These are phyloP conservation scores for Tetraodon nigroviridis DNA, from an alignment of 2,113 vertebrate genomes.

Conservation along the genomic window DNA sequence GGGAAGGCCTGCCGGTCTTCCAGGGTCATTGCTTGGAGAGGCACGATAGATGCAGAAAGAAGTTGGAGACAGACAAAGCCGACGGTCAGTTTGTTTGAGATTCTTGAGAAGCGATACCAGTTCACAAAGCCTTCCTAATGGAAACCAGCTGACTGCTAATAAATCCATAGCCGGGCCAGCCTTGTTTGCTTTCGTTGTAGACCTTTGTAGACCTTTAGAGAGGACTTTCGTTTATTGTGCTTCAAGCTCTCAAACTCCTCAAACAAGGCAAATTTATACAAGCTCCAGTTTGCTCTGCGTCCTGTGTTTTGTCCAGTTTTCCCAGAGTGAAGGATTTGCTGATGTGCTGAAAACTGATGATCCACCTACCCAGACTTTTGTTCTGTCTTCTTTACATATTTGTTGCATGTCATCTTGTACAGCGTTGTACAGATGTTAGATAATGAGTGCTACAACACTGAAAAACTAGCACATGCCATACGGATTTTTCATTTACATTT, in stretches of 20 bases:
- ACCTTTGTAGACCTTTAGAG: conserved; percentile 53
- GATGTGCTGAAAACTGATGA: conserved; percentile 28
- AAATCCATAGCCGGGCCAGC: conserved; percentile 45
- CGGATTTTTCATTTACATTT: too few species aligned
- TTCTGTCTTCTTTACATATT: conserved; percentile 18
- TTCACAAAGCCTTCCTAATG: conserved; percentile 72
- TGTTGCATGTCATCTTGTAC: background rate
- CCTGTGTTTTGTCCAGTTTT: conserved; percentile 43
- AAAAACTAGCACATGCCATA: too few species aligned
- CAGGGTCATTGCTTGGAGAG: conserved; percentile 40
- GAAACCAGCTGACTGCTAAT: conserved; percentile 68
- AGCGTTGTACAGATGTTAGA: too few species aligned
- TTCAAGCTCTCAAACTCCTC: conserved; percentile 51
- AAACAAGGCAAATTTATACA: conserved; percentile 38
- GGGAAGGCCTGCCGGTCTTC: conserved; percentile 24
- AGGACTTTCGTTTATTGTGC: conserved; percentile 65
- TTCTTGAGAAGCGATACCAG: conserved; percentile 65
- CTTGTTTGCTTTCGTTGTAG: conserved; percentile 66
- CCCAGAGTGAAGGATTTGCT: conserved; percentile 46
- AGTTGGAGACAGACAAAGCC: conserved; percentile 52
- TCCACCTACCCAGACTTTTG: conserved; percentile 9
- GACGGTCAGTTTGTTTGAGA: conserved; percentile 66
- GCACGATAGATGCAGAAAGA: conserved; percentile 30
- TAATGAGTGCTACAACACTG: too few species aligned
- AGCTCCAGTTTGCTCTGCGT: conserved; percentile 40